These are phyloP conservation scores for Colossoma macropomum DNA, from an alignment of 2,113 vertebrate species.

Conservation along the genomic window DNA sequence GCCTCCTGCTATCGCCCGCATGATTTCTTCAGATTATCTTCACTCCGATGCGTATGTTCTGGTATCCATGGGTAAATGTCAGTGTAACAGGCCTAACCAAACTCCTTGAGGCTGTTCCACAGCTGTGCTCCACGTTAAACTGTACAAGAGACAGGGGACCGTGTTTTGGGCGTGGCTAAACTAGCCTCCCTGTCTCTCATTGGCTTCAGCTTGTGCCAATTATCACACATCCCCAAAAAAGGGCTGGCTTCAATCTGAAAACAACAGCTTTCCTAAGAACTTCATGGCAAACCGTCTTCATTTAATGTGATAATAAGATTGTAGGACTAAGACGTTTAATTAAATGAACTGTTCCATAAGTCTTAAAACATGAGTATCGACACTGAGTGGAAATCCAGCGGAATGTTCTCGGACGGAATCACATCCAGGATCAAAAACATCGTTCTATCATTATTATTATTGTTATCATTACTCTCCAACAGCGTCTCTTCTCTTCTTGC, in stretches of 20 bases:
- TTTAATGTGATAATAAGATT: not conserved
- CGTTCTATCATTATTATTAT: too few relatives aligned
- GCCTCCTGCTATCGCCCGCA: constrained; percentile 60
- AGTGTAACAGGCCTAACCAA: not conserved
- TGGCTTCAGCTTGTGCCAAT: constrained; percentile 59
- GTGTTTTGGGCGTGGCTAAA: constrained; percentile 64
- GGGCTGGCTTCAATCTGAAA: constrained; percentile 28
- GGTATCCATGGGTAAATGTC: constrained; percentile 6
- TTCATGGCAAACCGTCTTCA: too few relatives aligned
- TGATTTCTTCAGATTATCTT: constrained; percentile 61
- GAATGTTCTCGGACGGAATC: too few relatives aligned
- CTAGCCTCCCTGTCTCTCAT: constrained; percentile 51
- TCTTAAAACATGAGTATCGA: too few relatives aligned
- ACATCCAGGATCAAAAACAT: too few relatives aligned
- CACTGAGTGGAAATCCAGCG: too few relatives aligned
- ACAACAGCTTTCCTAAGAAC: too few relatives aligned
- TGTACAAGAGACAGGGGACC: constrained; percentile 1
- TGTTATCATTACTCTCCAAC: too few relatives aligned
- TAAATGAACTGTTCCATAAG: too few relatives aligned
- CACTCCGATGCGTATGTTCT: not conserved
- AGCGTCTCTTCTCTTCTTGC: too few relatives aligned
- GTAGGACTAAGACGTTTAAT: too few relatives aligned
- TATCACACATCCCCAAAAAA: constrained; percentile 57
- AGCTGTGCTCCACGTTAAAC: constrained; percentile 53
- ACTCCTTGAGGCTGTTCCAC: not conserved